Conservation (phyloP, 2,888 invertebrate species). For the Hirtodrosophila alboralis region DNA sequence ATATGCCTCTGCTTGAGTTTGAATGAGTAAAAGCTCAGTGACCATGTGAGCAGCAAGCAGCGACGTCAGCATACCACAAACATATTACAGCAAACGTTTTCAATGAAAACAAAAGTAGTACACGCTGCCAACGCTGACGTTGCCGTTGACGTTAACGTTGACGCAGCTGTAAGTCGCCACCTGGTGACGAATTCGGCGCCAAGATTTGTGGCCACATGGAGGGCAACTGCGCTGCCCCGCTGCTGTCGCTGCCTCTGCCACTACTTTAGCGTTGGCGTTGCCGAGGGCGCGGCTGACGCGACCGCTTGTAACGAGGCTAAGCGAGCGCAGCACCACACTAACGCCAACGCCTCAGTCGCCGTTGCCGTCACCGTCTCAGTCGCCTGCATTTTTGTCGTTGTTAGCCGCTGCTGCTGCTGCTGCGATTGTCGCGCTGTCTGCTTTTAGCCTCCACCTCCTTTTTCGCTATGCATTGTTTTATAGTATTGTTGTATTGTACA, state of each 20-base stretch:
- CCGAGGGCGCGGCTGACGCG: slow-evolving; percentile 71
- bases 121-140: slow-evolving; percentile 56
- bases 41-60: slow-evolving; percentile 71
- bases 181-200: slow-evolving; percentile 69
- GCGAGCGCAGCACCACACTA: slow-evolving; percentile 43
- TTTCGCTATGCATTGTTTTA: slow-evolving; percentile 73
- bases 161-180: slow-evolving; percentile 57
- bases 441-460: slow-evolving; percentile 78
- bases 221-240: slow-evolving; percentile 54
- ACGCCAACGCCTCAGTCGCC: slow-evolving; percentile 43
- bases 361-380: slow-evolving; percentile 29
- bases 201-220: slow-evolving; percentile 65
- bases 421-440: slow-evolving; percentile 61
- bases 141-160: slow-evolving; percentile 15
- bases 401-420: slow-evolving; percentile 24
- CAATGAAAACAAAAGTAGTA: slow-evolving; percentile 78
- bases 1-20: slow-evolving; percentile 41
- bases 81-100: slow-evolving; percentile 78
- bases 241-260: slow-evolving; percentile 12
- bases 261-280: slow-evolving; percentile 56
- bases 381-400: slow-evolving; percentile 54
- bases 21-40: slow-evolving; percentile 77
- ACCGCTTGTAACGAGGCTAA: slow-evolving; percentile 76
- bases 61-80: slow-evolving; percentile 63
- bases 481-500: slow-evolving; percentile 59